Evolutionary conservation across 2,888 invertebrate genomes (phyloP).

Genomic region (Apoda limacodes): DNA sequence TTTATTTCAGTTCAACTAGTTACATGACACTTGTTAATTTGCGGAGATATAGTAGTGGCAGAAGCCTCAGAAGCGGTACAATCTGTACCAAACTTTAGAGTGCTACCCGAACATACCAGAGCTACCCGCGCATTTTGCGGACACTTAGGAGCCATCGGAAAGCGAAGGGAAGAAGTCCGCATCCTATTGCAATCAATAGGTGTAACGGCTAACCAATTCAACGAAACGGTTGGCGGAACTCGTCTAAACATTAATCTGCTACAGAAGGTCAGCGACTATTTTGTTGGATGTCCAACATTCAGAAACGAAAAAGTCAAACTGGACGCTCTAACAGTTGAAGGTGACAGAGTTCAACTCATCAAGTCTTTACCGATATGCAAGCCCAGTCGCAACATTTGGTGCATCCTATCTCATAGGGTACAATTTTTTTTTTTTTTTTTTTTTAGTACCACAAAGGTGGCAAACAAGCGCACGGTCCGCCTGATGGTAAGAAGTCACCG

Average conservation of each 20-base stretch:
- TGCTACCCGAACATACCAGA: conserved; percentile 8
- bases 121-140: conserved; percentile 1
- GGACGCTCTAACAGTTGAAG: conserved; percentile 12
- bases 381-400: not conserved
- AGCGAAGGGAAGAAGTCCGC: conserved; percentile 1
- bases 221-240: conserved; percentile 1
- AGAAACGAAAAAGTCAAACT: conserved; percentile 12
- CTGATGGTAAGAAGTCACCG: too few species aligned
- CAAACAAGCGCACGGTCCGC: too few species aligned
- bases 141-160: conserved; percentile 3
- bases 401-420: conserved; percentile 3
- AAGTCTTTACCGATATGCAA: conserved; percentile 6
- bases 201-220: not conserved
- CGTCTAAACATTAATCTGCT: conserved; percentile 1
- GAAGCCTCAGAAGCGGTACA: conserved; percentile 13
- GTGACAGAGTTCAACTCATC: conserved; percentile 8
- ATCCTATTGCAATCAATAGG: conserved; percentile 1
- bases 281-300: conserved; percentile 12
- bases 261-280: conserved; percentile 11
- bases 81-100: conserved; percentile 25
- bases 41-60: conserved; percentile 5
- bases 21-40: too few species aligned
- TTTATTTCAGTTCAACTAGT: too few species aligned
- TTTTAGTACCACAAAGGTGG: too few species aligned
- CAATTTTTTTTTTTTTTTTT: too few species aligned